Evolutionary conservation across 2,888 invertebrate genomes (phyloP), one percentile per base, ranked within the genome.

Genomic region (Didymodactylos carnosus): DNA sequence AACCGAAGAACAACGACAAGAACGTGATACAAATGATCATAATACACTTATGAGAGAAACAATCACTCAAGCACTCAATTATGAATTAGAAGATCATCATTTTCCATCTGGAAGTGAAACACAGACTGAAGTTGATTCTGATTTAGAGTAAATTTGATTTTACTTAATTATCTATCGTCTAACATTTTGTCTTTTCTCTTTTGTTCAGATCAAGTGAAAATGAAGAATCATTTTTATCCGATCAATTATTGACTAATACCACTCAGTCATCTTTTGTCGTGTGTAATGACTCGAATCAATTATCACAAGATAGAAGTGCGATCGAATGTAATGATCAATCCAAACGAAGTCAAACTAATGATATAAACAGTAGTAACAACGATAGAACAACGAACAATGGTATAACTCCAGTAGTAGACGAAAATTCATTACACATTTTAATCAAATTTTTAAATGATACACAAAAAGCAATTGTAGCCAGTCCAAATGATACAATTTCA

Each of bases 371-470:
- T n/a, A n/a, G n/a, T n/a, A n/a, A n/a, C n/a, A n/a, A n/a, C n/a
- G n/a, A n/a, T n/a, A n/a, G n/a, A n/a, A n/a, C n/a, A n/a, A n/a
- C n/a, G n/a, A n/a, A n/a, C n/a, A n/a, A n/a, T n/a, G n/a, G n/a
- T n/a, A n/a, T 27, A 53, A 7, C 25, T 19, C 19, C 35, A 10
- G 35, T 29, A 62, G 23, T 1, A 10, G 62, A 62, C 29, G 14
- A 25, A n/a, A 19, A 35, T 35, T 62, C 62, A 19, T 19, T 62
- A n/a, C 41, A 43, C 39, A 46, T 74, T 23, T 29, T 40, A 6
- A 74, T 74, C 19, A 84, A 84, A 76, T 85, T 83, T 77, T 76
- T 85, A 75, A 83, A 84, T 77, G 84, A 85, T 70, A 81, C 81
- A 0, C 80, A 83, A 75, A 78, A 80, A 73, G 76, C 80, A 51